phyloP scores from a whole-genome alignment of 1,140 invertebrate genomes.

The Temnothorax nylanderi region DNA sequence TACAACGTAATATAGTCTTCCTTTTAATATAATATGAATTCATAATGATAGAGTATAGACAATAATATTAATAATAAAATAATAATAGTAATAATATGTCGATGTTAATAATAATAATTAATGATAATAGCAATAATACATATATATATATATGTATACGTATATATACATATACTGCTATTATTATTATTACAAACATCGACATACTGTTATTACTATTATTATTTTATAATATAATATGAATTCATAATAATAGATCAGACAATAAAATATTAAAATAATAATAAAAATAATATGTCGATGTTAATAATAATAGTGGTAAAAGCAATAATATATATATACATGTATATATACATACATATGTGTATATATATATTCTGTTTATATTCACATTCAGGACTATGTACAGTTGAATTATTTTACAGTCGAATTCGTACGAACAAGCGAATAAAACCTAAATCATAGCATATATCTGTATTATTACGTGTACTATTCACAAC shows the following conservation, averaged over 20 bases:
- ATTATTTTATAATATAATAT: slow-evolving; percentile 15
- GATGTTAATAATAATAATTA: slow-evolving; percentile 67
- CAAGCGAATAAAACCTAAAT: slow-evolving; percentile 79
- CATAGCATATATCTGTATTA: slow-evolving; percentile 78
- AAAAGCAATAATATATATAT: slow-evolving; percentile 73
- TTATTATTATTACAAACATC: slow-evolving; percentile 65
- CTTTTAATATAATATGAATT: slow-evolving; percentile 85
- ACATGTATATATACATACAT: slow-evolving; percentile 77
- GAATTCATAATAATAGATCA: background rate
- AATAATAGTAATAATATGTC: slow-evolving; percentile 76
- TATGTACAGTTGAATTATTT: slow-evolving; percentile 84
- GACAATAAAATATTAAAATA: slow-evolving; percentile 7
- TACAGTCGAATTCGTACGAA: slow-evolving; percentile 84
- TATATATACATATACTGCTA: slow-evolving; percentile 50
- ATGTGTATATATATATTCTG: slow-evolving; percentile 83
- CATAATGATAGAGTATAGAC: slow-evolving; percentile 81
- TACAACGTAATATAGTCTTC: slow-evolving; percentile 84
- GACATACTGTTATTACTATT: background rate
- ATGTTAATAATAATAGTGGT: slow-evolving; percentile 66
- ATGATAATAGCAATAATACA: slow-evolving; percentile 83
- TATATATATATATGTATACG: slow-evolving; percentile 29
- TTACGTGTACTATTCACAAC: slow-evolving; percentile 83
- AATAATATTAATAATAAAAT: slow-evolving; percentile 83
- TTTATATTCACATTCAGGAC: slow-evolving; percentile 85
- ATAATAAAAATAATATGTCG: slow-evolving; percentile 44